Evolutionary conservation across 2,113 vertebrate species (phyloP).

Genomic region (Proterorhinus semilunaris): DNA sequence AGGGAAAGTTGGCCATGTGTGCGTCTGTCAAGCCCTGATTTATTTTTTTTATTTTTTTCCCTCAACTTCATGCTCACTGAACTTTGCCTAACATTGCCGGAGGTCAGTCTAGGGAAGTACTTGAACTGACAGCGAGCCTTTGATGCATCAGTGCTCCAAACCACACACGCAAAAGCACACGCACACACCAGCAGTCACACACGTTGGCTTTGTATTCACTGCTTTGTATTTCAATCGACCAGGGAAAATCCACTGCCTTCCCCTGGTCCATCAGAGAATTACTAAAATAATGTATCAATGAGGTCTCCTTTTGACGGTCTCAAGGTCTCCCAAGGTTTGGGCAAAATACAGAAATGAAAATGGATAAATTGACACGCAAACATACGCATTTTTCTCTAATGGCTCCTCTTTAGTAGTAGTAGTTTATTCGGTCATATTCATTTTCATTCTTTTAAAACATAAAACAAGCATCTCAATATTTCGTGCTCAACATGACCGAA

Average conservation of each 20-base stretch:
- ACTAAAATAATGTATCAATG: slow-evolving; percentile 51
- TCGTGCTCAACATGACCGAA: too few relatives aligned
- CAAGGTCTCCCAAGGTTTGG: slow-evolving; percentile 18
- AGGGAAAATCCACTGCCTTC: slow-evolving; percentile 9
- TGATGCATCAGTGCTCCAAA: slow-evolving; percentile 47
- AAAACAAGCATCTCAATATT: too few relatives aligned
- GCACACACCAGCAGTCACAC: too few relatives aligned
- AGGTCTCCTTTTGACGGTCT: slow-evolving; percentile 5
- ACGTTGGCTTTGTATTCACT: slow-evolving; percentile 16
- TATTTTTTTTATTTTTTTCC: slow-evolving; percentile 13
- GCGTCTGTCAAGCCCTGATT: slow-evolving; percentile 25
- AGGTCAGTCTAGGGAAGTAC: slow-evolving; percentile 30
- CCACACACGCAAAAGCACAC: slow-evolving; percentile 10
- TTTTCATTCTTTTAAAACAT: too few relatives aligned
- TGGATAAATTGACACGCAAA: neutral
- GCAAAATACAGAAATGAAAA: neutral
- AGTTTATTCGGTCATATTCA: too few relatives aligned
- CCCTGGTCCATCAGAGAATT: slow-evolving; percentile 29
- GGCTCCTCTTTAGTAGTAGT: too few relatives aligned
- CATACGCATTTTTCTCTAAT: neutral
- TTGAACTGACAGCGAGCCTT: slow-evolving; percentile 44
- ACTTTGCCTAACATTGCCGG: slow-evolving; percentile 34
- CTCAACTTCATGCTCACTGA: slow-evolving; percentile 43
- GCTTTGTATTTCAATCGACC: slow-evolving; percentile 37
- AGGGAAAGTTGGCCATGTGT: slow-evolving; percentile 12